Base-by-base conservation (phyloP, 2,113 vertebrate genomes). In the Sarotherodon lohbergeri region DNA sequence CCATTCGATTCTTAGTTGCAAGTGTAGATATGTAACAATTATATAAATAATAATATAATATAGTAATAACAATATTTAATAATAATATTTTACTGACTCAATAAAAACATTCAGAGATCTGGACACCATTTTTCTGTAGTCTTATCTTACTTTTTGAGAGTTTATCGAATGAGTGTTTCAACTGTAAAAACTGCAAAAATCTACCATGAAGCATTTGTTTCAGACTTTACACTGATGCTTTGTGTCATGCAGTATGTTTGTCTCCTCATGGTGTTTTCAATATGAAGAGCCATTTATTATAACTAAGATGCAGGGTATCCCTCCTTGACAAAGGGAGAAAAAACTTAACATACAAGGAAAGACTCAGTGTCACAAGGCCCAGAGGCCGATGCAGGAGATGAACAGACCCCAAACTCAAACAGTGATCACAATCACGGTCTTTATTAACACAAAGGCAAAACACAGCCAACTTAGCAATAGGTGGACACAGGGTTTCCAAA, bases 1-100 rank as follows among this genome's bases (percentile, higher is more conserved):
- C 17, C 32, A n/a, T 39, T 11, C 0, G 0, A 36, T 39, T 10
- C 10, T 63, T 36, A 36, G 17, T 19, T 66, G 1, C 32, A 39
- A 39, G 10, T 66, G 32, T 0, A 36, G 61, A 39, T 1, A n/a
- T 36, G 11, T 14, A 59, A 59, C 2, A 6, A 32, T 32, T 32
- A 32, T 32, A 32, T 32, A 32, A 32, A 5, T 32, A 32, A 6
- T 6, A 32, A 32, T 32, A 36, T 36, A 36, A 32, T 6, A 32
- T 32, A 27, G 5, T 27, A 57, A 57, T 9, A 57, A 57, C 1
- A 57, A 29, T 29, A 57, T 57, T 57, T 59, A 59, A 71, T 22
- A 4, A 54, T 4, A 14, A 71, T 24, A 22, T 43, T 71, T 71
- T 24, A 43, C 7, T 24, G 12, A 41, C 63, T 71, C n/a, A 43